Conservation (phyloP, 2,797 vertebrate genomes). For the Chelidonichthys spinosus region DNA sequence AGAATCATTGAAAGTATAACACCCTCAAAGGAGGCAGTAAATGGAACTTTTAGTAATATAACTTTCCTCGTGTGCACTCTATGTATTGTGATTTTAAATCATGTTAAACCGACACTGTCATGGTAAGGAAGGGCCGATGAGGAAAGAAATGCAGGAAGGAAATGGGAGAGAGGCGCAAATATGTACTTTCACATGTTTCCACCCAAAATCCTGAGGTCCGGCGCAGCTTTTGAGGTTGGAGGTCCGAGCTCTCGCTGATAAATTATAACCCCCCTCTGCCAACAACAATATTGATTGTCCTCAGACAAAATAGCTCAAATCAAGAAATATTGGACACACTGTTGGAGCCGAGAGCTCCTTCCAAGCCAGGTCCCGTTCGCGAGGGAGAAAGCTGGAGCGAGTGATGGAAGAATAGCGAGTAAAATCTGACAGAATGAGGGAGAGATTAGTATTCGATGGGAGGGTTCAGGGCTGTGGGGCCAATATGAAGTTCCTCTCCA, state of each 20-base stretch:
- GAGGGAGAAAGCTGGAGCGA: conserved; percentile 73
- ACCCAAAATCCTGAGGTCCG: conserved; percentile 30
- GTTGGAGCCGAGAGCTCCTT: conserved; percentile 64
- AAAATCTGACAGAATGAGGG: conserved; percentile 65
- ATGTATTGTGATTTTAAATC: conserved; percentile 18
- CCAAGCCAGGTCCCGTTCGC: conserved; percentile 66
- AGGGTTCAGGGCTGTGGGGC: conserved; percentile 67
- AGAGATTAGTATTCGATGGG: conserved; percentile 72
- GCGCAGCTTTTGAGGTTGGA: conserved; percentile 55
- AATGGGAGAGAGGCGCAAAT: conserved; percentile 41
- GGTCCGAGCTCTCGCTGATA: conserved; percentile 66
- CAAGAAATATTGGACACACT: conserved; percentile 75
- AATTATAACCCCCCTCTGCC: conserved; percentile 75
- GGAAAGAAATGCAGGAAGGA: conserved; percentile 26
- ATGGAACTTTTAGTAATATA: conserved; percentile 37
- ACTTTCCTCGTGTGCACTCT: conserved; percentile 4
- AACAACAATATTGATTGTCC: conserved; percentile 83
- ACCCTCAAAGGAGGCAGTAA: conserved; percentile 43
- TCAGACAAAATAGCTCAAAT: conserved; percentile 73
- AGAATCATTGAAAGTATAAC: conserved; percentile 24
- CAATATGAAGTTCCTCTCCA: conserved; percentile 77
- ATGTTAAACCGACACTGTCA: conserved; percentile 7
- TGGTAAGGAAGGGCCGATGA: background rate
- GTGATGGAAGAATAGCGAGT: conserved; percentile 65
- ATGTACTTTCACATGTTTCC: conserved; percentile 64